These are phyloP conservation scores for Nomada fucata DNA, from an alignment of 2,888 invertebrate species.

Conservation along the genomic window DNA sequence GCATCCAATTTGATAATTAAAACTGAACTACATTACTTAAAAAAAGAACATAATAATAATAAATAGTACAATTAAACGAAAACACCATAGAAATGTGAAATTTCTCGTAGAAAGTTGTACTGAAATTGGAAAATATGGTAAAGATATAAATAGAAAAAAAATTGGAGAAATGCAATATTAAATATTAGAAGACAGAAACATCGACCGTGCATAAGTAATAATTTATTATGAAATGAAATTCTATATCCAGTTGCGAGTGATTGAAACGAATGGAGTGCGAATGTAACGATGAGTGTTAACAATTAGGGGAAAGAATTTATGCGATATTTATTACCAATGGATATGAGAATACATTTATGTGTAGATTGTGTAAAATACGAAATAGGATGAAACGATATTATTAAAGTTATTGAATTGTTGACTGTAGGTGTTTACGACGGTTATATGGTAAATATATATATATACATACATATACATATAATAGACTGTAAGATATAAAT, in stretches of 20 bases:
- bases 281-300: slow-evolving; percentile 45
- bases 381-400: slow-evolving; percentile 64
- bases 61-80: neutral
- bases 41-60: no score
- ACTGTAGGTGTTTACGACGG: slow-evolving; percentile 72
- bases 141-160: no score
- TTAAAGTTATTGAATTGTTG: slow-evolving; percentile 71
- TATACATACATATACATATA: slow-evolving; percentile 21
- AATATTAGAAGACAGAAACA: neutral
- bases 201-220: slow-evolving; percentile 6
- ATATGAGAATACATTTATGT: slow-evolving; percentile 67
- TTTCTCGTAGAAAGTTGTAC: neutral
- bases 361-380: slow-evolving; percentile 75
- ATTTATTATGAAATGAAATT: slow-evolving; percentile 13
- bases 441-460: slow-evolving; percentile 56
- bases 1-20: slow-evolving; percentile 8
- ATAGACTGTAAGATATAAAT: slow-evolving; percentile 44
- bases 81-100: no score
- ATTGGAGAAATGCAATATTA: no score
- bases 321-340: slow-evolving; percentile 57
- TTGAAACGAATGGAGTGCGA: slow-evolving; percentile 1
- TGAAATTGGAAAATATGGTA: neutral
- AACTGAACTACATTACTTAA: neutral
- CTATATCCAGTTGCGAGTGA: slow-evolving; percentile 8
- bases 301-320: slow-evolving; percentile 36